Evolutionary conservation across 2,888 invertebrate species (phyloP).

Genomic region (Coremacera marginata): DNA sequence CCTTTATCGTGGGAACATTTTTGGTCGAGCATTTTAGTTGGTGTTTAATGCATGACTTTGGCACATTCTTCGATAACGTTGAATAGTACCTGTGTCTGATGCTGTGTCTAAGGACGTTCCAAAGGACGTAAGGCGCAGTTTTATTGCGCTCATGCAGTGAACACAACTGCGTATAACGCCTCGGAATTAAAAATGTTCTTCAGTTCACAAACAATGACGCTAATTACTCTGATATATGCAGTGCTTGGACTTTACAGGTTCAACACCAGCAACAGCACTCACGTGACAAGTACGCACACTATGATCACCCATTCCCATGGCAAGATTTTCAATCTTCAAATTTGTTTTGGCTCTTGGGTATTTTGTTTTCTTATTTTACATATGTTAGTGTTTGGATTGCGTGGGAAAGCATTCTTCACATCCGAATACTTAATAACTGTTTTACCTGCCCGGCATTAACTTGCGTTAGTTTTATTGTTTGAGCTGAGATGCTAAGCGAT

Average conservation of each 20-base stretch:
- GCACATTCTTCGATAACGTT: background rate
- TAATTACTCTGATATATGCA: slow-evolving; percentile 50
- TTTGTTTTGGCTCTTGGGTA: slow-evolving; percentile 4
- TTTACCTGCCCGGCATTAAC: slow-evolving; percentile 19
- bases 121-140: slow-evolving; percentile 40
- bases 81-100: background rate
- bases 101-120: background rate
- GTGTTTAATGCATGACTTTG: background rate
- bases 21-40: slow-evolving; percentile 1
- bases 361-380: slow-evolving; percentile 23
- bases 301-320: background rate
- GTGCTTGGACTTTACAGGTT: background rate
- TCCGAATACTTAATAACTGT: background rate
- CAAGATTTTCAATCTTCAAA: background rate
- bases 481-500: background rate
- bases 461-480: slow-evolving; percentile 28
- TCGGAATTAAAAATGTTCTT: slow-evolving; percentile 11
- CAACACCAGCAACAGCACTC: background rate
- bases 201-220: slow-evolving; percentile 41
- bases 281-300: slow-evolving; percentile 4
- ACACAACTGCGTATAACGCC: slow-evolving; percentile 25
- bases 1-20: slow-evolving; percentile 58
- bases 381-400: slow-evolving; percentile 17
- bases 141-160: slow-evolving; percentile 53
- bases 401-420: slow-evolving; percentile 13